phyloP scores from a whole-genome alignment of 2,113 vertebrate genomes.

The Sialia sialis region DNA sequence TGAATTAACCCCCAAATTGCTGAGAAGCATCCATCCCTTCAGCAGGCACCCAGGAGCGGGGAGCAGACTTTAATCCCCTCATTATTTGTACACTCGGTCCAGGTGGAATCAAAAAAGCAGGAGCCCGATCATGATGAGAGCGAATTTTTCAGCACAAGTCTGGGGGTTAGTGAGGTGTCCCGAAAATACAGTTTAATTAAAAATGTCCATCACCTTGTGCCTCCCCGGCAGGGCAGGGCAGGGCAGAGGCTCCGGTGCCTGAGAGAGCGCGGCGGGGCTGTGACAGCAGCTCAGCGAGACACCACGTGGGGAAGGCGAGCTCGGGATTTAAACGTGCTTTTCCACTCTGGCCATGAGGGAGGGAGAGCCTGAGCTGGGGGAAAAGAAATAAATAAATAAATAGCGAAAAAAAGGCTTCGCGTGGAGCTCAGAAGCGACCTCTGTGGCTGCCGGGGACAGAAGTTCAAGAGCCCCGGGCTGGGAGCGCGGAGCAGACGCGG shows the following conservation, averaged over 20 bases:
- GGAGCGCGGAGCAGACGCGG: neutral
- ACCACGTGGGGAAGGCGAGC: constrained; percentile 11
- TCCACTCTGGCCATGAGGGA: neutral
- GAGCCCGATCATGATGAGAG: neutral
- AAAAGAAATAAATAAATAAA: neutral
- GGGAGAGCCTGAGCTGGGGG: neutral
- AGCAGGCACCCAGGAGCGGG: neutral
- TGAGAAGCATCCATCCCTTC: neutral
- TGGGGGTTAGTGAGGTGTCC: neutral
- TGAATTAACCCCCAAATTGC: neutral
- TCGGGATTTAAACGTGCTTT: neutral
- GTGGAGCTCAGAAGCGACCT: constrained; percentile 12
- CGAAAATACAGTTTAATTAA: neutral
- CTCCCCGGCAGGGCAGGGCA: neutral
- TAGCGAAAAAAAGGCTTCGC: neutral
- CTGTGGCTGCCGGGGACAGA: neutral
- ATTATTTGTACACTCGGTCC: neutral
- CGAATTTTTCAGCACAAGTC: neutral
- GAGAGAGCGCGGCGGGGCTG: neutral
- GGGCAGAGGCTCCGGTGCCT: neutral
- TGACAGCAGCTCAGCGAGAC: constrained; percentile 8
- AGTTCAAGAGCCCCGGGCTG: neutral
- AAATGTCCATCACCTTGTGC: neutral
- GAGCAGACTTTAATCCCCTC: neutral
- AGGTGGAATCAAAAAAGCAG: neutral